phyloP scores from a whole-genome alignment of 2,888 invertebrate genomes.

The Leptopilina drosophilae region DNA sequence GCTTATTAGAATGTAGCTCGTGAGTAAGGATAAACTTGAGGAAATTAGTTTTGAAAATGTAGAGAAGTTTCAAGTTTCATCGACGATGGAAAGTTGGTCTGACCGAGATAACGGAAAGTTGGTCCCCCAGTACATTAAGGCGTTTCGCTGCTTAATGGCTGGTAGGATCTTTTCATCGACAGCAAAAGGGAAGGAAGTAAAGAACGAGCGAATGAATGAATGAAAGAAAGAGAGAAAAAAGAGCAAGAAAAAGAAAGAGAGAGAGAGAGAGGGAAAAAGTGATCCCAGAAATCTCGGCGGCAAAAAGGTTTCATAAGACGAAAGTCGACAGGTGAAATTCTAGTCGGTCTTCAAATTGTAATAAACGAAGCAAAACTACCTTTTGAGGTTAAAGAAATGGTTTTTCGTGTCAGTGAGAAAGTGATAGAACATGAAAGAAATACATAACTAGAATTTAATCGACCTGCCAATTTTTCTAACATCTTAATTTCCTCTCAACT shows the following conservation, averaged over 20 bases:
- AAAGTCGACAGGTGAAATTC: constrained; percentile 18
- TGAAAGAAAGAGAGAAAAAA: background rate
- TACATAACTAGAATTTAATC: constrained; percentile 56
- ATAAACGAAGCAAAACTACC: constrained; percentile 7
- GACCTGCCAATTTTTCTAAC: constrained; percentile 45
- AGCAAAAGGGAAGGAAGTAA: constrained; percentile 31
- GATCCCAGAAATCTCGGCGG: constrained; percentile 27
- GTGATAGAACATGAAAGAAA: constrained; percentile 26
- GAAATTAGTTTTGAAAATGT: constrained; percentile 28
- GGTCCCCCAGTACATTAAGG: constrained; percentile 16
- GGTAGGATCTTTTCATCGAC: constrained; percentile 38
- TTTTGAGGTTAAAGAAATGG: constrained; percentile 2
- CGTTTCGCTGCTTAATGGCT: constrained; percentile 32
- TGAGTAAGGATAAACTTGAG: constrained; percentile 17
- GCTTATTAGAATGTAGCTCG: background rate
- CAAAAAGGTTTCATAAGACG: constrained; percentile 33
- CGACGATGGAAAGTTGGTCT: constrained; percentile 3
- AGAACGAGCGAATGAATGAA: background rate
- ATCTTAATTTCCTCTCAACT: too few species aligned
- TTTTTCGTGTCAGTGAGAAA: background rate
- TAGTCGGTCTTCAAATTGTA: constrained; percentile 1
- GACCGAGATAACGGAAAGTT: constrained; percentile 34
- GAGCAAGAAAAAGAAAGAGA: background rate
- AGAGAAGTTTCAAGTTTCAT: constrained; percentile 22
- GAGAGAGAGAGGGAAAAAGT: background rate